Base-by-base conservation (phyloP, 1,140 invertebrate genomes). In the Batillaria attramentaria region DNA sequence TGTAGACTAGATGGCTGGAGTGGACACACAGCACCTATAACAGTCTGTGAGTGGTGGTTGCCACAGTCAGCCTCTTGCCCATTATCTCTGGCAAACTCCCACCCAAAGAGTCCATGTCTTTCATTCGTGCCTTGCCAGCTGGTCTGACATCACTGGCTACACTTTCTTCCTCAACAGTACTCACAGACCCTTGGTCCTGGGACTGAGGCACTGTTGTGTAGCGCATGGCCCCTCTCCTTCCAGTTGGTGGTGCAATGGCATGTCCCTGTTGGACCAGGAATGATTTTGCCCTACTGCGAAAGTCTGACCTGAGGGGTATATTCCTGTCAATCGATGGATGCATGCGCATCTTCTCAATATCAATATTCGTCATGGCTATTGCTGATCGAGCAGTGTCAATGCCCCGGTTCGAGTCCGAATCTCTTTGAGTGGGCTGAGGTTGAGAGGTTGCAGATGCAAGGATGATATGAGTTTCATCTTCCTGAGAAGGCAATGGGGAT, bases 311-410 rank as follows among this genome's bases (percentile, higher is more conserved):
- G 46, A 50, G 46, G 46, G 46, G 46, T 50, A 10, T 24, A 50
- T 50, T 50, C 46, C 46, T 50, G n/a, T n/a, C n/a, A n/a, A n/a
- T n/a, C n/a, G n/a, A n/a, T n/a, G n/a, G n/a, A n/a, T n/a, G n/a
- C n/a, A n/a, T n/a, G n/a, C n/a, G n/a, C 39, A 46, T 70, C 24
- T 70, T 70, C 41, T 70, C 68, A 31, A 70, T 70, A 42, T 70
- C 41, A 70, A 70, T 46, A 42, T 70, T 70, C 8, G 68, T 70
- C 68, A 70, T 70, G 68, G 68, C 68, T 0, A 70, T 43, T 24
- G 68, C 68, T 5, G 42, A 70, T 10, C 42, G 33, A 6, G 68
- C 68, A 10, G 68, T 70, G n/a, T 28, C 50, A 28, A 70, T 70
- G 42, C 68, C 68, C 33, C 62, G 13, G 8, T n/a, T n/a, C n/a